phyloP scores from a whole-genome alignment of 1,140 invertebrate species.

The Pseudoatta argentina region DNA sequence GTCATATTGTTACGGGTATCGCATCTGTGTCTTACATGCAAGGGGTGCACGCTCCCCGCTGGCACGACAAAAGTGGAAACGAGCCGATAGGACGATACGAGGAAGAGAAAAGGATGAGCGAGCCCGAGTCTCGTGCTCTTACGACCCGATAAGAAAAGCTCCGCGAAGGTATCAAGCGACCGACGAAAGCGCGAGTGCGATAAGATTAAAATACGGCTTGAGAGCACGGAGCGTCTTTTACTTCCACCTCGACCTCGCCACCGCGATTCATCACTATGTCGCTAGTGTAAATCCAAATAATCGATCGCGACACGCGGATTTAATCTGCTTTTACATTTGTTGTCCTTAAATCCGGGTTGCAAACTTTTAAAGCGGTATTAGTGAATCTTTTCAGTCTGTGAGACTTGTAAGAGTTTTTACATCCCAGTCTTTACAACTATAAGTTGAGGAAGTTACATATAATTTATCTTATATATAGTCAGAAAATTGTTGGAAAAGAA shows the following conservation, averaged over 20 bases:
- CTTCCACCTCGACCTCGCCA: constrained; percentile 35
- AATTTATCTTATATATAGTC: neutral
- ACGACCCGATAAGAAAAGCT: constrained; percentile 72
- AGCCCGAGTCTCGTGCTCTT: constrained; percentile 60
- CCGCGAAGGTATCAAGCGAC: constrained; percentile 71
- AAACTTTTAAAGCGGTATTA: neutral
- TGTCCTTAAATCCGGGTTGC: neutral
- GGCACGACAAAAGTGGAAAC: constrained; percentile 72
- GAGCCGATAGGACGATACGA: constrained; percentile 67
- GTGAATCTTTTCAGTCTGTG: neutral
- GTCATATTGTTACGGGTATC: constrained; percentile 65
- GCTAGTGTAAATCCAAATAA: constrained; percentile 47
- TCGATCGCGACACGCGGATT: constrained; percentile 56
- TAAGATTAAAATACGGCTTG: constrained; percentile 78
- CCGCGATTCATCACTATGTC: constrained; percentile 58
- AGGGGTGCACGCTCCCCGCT: constrained; percentile 33
- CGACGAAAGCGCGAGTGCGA: constrained; percentile 72
- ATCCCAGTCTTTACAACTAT: neutral
- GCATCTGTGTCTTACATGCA: constrained; percentile 52
- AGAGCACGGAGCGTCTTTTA: constrained; percentile 71
- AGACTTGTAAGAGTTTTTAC: neutral
- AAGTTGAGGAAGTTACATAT: neutral
- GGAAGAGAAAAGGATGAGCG: constrained; percentile 62
- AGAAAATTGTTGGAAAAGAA: neutral
- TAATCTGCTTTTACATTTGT: constrained; percentile 5